phyloP scores from a whole-genome alignment of 2,113 vertebrate species.

The Paedocypris sp. region DNA sequence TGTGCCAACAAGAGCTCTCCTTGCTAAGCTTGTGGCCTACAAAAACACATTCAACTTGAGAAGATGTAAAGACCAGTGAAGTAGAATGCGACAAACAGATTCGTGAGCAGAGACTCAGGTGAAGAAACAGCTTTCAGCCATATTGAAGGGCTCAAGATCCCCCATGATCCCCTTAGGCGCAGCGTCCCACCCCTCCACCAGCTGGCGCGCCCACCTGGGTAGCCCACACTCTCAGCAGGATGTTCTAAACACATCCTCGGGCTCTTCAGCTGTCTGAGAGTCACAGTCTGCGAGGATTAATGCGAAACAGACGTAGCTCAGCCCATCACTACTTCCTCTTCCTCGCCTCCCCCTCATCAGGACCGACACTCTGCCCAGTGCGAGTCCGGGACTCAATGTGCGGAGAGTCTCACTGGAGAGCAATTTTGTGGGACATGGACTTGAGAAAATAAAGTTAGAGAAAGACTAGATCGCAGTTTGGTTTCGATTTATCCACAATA shows the following conservation, averaged over 20 bases:
- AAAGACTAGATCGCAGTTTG: too few species aligned
- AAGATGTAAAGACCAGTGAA: slow-evolving; percentile 39
- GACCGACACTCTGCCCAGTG: too few species aligned
- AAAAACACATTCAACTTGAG: slow-evolving; percentile 28
- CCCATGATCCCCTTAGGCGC: slow-evolving; percentile 29
- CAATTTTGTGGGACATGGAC: too few species aligned
- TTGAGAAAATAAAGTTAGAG: too few species aligned
- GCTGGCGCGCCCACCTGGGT: slow-evolving; percentile 39
- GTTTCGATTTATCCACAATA: too few species aligned
- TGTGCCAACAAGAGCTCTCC: too few species aligned
- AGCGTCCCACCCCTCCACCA: slow-evolving; percentile 26
- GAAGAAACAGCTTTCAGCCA: slow-evolving; percentile 3
- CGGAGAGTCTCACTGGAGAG: too few species aligned
- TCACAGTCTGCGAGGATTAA: slow-evolving; percentile 35
- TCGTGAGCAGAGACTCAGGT: slow-evolving; percentile 10
- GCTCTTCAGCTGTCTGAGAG: slow-evolving; percentile 31
- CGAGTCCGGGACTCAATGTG: too few species aligned
- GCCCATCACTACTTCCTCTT: slow-evolving; percentile 23
- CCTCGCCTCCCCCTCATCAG: too few species aligned
- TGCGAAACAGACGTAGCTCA: slow-evolving; percentile 37
- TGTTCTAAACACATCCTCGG: slow-evolving; percentile 40
- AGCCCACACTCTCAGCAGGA: slow-evolving; percentile 42
- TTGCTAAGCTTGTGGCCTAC: slow-evolving; percentile 21
- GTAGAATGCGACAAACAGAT: slow-evolving; percentile 33
- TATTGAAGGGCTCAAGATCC: slow-evolving; percentile 9